These are phyloP conservation scores for Pasiphila rectangulata DNA, from an alignment of 2,888 invertebrate genomes.

Conservation along the genomic window DNA sequence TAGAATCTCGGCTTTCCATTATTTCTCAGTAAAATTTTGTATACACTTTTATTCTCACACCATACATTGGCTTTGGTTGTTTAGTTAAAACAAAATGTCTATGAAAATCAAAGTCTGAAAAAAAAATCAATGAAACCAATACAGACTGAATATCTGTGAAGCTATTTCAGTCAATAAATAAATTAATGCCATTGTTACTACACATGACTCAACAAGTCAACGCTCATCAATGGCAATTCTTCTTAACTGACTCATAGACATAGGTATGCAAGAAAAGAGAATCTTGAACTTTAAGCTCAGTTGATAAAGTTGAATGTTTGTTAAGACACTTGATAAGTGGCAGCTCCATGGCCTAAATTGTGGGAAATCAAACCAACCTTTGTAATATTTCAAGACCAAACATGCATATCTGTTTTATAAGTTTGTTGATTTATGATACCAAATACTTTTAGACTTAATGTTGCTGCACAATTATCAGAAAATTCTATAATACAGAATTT, in stretches of 20 bases:
- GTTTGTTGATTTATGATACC: too few relatives aligned
- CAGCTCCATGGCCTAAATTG: neutral
- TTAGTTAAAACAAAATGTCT: too few relatives aligned
- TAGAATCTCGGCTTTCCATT: neutral
- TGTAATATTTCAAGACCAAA: neutral
- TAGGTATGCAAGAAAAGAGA: neutral
- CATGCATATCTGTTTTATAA: too few relatives aligned
- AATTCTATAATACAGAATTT: too few relatives aligned
- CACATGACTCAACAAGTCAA: conserved; percentile 32
- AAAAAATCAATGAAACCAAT: too few relatives aligned
- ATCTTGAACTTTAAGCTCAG: conserved; percentile 13
- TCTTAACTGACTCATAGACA: conserved; percentile 40
- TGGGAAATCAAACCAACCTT: neutral
- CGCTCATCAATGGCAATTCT: conserved; percentile 28
- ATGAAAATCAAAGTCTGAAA: too few relatives aligned
- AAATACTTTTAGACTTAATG: too few relatives aligned
- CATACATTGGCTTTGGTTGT: too few relatives aligned
- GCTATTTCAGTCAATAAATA: neutral
- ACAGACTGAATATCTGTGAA: too few relatives aligned
- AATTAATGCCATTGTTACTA: neutral
- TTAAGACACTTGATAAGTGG: neutral
- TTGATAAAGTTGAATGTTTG: conserved; percentile 10
- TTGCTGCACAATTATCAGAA: too few relatives aligned
- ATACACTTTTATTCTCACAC: too few relatives aligned
- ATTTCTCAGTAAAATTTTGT: too few relatives aligned